phyloP scores from a whole-genome alignment of 1,140 invertebrate species.

The Aphelinus atriplicis region DNA sequence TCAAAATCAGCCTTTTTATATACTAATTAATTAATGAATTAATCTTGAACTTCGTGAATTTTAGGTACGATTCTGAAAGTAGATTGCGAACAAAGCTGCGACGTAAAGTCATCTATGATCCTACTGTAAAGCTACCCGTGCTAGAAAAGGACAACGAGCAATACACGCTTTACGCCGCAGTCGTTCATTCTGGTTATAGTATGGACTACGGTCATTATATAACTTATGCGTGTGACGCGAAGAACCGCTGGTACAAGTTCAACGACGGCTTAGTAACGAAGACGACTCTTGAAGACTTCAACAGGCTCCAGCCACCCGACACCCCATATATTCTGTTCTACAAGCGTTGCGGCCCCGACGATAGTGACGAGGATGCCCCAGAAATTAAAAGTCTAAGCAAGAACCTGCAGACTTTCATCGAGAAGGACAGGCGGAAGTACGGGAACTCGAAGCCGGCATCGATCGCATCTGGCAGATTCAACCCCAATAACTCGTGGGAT shows the following conservation, averaged over 20 bases:
- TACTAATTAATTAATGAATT: too few species aligned
- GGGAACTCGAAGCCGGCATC: conserved; percentile 44
- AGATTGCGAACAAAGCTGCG: conserved; percentile 79
- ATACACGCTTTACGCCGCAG: conserved; percentile 82
- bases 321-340: conserved; percentile 89
- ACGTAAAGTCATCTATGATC: conserved; percentile 74
- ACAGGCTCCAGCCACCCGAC: conserved; percentile 73
- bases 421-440: conserved; percentile 58
- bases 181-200: conserved; percentile 84
- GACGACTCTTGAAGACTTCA: conserved; percentile 72
- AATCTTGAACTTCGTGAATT: neutral
- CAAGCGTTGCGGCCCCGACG: conserved; percentile 50
- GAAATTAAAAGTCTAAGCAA: conserved; percentile 58
- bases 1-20: too few species aligned
- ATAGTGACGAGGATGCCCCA: conserved; percentile 54
- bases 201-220: conserved; percentile 90
- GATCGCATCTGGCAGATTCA: conserved; percentile 22
- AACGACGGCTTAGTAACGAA: conserved; percentile 79
- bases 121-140: conserved; percentile 67
- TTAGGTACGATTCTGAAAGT: conserved; percentile 76
- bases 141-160: conserved; percentile 55
- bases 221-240: conserved; percentile 77
- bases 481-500: conserved; percentile 21
- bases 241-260: conserved; percentile 81
- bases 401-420: conserved; percentile 63